These are phyloP conservation scores for Pogonognathellus flavescens DNA, from an alignment of 1,140 invertebrate species.

Conservation along the genomic window DNA sequence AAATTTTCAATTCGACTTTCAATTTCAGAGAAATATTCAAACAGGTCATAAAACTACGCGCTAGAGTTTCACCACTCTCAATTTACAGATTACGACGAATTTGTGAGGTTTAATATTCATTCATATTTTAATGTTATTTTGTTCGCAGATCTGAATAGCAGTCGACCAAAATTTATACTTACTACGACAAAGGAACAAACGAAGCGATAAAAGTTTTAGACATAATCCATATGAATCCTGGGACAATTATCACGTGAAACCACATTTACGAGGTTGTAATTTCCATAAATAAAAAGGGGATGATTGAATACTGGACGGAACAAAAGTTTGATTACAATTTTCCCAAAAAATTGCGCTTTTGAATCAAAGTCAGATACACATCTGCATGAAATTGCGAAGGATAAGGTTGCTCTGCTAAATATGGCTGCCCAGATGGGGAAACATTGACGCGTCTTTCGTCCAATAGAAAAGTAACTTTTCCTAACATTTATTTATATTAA, in stretches of 20 bases:
- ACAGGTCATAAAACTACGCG: too few species aligned
- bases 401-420: constrained; percentile 80
- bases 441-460: constrained; percentile 88
- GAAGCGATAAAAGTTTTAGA: constrained; percentile 85
- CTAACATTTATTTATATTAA: too few species aligned
- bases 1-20: too few species aligned
- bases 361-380: constrained; percentile 96
- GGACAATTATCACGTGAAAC: constrained; percentile 91
- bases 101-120: too few species aligned
- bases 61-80: too few species aligned
- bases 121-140: too few species aligned
- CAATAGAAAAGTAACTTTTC: constrained; percentile 92
- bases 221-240: constrained; percentile 86
- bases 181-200: constrained; percentile 84
- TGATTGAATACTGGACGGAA: constrained; percentile 97
- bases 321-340: constrained; percentile 89
- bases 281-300: constrained; percentile 92
- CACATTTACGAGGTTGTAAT: constrained; percentile 84
- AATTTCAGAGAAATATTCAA: too few species aligned
- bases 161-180: constrained; percentile 87
- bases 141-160: constrained; percentile 77
- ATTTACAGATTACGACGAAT: too few species aligned
- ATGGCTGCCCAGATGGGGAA: constrained; percentile 85
- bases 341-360: constrained; percentile 83
- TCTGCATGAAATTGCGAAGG: constrained; percentile 95